Evolutionary conservation across 2,797 vertebrate genomes (phyloP), one percentile per base, ranked within the genome.

Genomic region (Margarornis squamiger): DNA sequence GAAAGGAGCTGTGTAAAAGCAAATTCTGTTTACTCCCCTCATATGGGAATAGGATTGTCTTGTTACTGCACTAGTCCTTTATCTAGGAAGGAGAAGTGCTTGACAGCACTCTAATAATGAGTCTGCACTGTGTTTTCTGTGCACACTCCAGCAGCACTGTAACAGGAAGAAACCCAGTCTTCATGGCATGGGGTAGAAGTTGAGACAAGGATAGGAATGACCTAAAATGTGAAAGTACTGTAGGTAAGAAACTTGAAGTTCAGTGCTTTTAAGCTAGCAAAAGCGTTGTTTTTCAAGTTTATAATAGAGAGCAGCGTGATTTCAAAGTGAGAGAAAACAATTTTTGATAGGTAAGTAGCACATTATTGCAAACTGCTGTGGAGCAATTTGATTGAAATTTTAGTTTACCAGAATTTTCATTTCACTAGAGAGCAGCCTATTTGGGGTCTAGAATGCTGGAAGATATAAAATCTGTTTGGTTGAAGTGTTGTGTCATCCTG

Each of bases 21-120:
- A 49, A 81, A 80, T 83, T 81, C 66, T 95, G 78, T 89, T 93
- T 84, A 92, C 67, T 81, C 16, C 41, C 36, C 55, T 87, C 76
- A 67, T 34, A 71, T 23, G n/a, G 78, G 61, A 92, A 46, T 93
- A 74, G 36, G 21, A 84, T 79, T 94, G 68, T 73, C 63, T 89
- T 92, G 29, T 87, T 87, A 65, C 57, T 77, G 57, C 45, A 29
- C 29, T 61, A 36, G 45, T 72, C 22, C 74, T 92, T 91, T 86
- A 55, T 85, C 46, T 91, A 18, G 38, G 62, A 76, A 67, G 41
- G 22, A 76, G 72, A 74, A 84, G 26, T 71, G 58, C 85, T 86
- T 90, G 45, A 70, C 66, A 54, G 22, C 3, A 1, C 1, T 6
- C 54, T 88, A 29, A 24, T 80, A 66, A 17, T 0, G 30, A 71